Evolutionary conservation across 1,140 invertebrate species (phyloP).

Genomic region (Melipona quadrifasciata): DNA sequence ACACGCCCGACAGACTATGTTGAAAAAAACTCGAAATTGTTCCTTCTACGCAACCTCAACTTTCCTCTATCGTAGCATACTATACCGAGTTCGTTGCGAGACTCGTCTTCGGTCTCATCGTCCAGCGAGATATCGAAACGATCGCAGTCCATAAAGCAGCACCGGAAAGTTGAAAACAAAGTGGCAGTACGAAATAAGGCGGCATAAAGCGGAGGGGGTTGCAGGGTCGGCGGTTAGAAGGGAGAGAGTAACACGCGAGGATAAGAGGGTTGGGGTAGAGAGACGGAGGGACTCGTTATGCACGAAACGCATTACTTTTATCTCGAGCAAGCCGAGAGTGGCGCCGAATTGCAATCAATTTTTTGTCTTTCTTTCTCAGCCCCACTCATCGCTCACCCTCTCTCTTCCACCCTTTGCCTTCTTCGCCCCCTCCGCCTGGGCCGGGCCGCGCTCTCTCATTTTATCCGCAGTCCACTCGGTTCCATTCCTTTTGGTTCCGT

Average conservation of each 20-base stretch:
- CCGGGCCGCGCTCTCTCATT: slow-evolving; percentile 21
- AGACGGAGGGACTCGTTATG: slow-evolving; percentile 70
- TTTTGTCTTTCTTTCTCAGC: slow-evolving; percentile 71
- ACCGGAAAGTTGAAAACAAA: slow-evolving; percentile 41
- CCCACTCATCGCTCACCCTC: slow-evolving; percentile 65
- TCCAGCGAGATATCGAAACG: neutral
- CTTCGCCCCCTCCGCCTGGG: neutral
- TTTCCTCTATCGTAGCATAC: neutral
- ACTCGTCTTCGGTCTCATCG: too few species aligned
- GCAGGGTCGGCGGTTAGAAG: slow-evolving; percentile 11
- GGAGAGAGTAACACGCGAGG: slow-evolving; percentile 60
- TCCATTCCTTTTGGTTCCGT: slow-evolving; percentile 74
- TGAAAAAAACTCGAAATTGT: too few species aligned
- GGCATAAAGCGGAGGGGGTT: slow-evolving; percentile 38
- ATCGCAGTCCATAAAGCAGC: slow-evolving; percentile 6
- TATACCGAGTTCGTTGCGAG: neutral
- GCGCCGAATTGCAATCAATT: slow-evolving; percentile 79
- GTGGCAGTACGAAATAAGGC: slow-evolving; percentile 55
- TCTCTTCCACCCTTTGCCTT: slow-evolving; percentile 29
- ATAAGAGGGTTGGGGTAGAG: slow-evolving; percentile 44
- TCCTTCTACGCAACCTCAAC: neutral
- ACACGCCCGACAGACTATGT: too few species aligned
- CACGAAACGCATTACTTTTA: slow-evolving; percentile 76
- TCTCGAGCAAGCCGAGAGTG: slow-evolving; percentile 71
- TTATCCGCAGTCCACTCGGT: slow-evolving; percentile 67